These are phyloP conservation scores for Machaerirhynchus nigripectus DNA, from an alignment of 2,113 vertebrate species.

Conservation along the genomic window DNA sequence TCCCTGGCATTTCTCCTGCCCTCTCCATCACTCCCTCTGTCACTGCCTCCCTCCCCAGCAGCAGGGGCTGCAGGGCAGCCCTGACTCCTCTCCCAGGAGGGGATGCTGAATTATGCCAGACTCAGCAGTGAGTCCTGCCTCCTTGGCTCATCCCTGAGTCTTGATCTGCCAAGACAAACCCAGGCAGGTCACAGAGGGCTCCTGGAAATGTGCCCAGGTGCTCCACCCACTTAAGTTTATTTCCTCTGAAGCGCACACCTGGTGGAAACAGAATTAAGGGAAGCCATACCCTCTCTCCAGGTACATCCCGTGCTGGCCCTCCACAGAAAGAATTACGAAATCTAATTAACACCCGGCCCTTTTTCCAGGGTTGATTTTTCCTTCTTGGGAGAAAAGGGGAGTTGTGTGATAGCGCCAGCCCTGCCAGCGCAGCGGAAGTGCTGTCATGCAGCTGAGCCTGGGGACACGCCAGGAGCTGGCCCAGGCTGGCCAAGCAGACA, in stretches of 20 bases:
- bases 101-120: neutral
- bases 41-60: neutral
- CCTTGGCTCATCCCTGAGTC: neutral
- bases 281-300: neutral
- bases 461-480: neutral
- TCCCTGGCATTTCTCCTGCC: neutral
- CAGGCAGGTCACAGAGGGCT: neutral
- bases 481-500: neutral
- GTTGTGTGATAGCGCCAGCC: neutral
- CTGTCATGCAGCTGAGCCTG: neutral
- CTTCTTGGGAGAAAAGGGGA: neutral
- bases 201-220: neutral
- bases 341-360: neutral
- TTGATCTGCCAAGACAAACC: neutral
- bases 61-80: neutral
- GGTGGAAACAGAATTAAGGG: neutral
- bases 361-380: neutral
- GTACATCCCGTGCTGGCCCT: neutral
- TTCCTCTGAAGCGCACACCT: neutral
- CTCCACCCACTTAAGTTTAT: neutral
- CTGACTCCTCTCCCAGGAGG: neutral
- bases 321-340: neutral
- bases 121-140: neutral
- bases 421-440: fast-evolving
- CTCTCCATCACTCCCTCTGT: neutral